These are phyloP conservation scores for Hirundichthys speculiger DNA, from an alignment of 2,113 vertebrate species.

Conservation along the genomic window DNA sequence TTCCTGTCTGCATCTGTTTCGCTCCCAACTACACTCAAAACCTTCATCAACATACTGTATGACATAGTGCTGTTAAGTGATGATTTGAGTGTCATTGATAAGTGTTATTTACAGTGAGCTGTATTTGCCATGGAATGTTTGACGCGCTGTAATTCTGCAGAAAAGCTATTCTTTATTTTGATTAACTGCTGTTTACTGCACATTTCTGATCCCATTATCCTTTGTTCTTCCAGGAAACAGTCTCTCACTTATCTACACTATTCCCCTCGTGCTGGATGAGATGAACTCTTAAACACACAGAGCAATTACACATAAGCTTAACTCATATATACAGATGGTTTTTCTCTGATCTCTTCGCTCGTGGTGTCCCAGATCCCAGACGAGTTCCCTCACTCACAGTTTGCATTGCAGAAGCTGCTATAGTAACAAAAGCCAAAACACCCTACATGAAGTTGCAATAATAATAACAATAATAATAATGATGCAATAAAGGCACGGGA, in stretches of 20 bases:
- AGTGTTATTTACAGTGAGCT: constrained; percentile 55
- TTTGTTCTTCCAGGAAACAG: constrained; percentile 57
- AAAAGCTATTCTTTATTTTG: constrained; percentile 38
- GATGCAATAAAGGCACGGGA: constrained; percentile 4
- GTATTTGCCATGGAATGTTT: constrained; percentile 43
- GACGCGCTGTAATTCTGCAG: constrained; percentile 31
- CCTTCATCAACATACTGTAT: constrained; percentile 38
- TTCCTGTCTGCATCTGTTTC: constrained; percentile 54
- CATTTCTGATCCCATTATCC: constrained; percentile 54
- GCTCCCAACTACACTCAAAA: constrained; percentile 13
- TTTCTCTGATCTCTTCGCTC: constrained; percentile 62
- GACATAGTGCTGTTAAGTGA: constrained; percentile 36
- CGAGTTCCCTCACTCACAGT: constrained; percentile 50
- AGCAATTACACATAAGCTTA: constrained; percentile 64
- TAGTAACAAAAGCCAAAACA: constrained; percentile 46
- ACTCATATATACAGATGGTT: constrained; percentile 69
- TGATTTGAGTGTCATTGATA: constrained; percentile 19
- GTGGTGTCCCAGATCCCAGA: constrained; percentile 48
- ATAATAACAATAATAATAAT: too few relatives aligned
- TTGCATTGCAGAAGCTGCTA: constrained; percentile 39
- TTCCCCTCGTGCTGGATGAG: constrained; percentile 49
- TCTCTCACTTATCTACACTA: constrained; percentile 24
- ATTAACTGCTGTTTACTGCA: constrained; percentile 63
- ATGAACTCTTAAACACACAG: constrained; percentile 63
- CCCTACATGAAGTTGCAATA: constrained; percentile 1